Evolutionary conservation across 53 echinoderm and acorn worm genomes (phyloP), one percentile per base, ranked within the genome.

Genomic region (Holothuria scabra): DNA sequence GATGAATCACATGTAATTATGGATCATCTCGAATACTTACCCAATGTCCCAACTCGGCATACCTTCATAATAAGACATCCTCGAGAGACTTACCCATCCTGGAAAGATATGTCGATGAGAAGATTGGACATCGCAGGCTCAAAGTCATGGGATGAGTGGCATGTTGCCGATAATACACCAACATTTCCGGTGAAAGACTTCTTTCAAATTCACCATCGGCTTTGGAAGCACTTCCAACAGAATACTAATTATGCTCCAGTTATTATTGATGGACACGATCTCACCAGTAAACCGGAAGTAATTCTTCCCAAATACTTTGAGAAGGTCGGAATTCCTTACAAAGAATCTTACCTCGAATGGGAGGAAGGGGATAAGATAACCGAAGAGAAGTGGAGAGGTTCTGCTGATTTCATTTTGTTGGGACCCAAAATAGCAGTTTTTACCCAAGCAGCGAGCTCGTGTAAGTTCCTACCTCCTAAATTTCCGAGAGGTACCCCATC

Each of bases 251-350:
- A 28, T 2, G 55, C 46, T 49, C 48, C 75, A 14, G 12, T 75
- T 8, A 55, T 75, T 52, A 48, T 75, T n/a, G 75, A 75, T 25
- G 75, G 75, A 23, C 75, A 75, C 38, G 75, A 75, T 44, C 75
- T 75, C 44, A 55, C 75, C 34, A 34, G 68, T 68, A 68, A 68
- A 20, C 68, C 68, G 37, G 68, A 68, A n/a, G 68, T 68, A 4
- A 34, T 68, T 20, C 22, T 68, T 21, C 35, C 35, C 6, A 35
- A 35, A 6, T 35, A 35, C 35, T 35, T 35, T 35, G 6, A 35
- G 35, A 35, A 35, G 35, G 3, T 35, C 35, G 35, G 35, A 3
- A 35, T 35, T 35, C 35, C 35, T 35, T 35, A 35, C 35, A 35
- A 35, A 6, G 35, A 35, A 6, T 35, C 35, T 35, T 35, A 35